These are phyloP conservation scores for Deroptyus accipitrinus DNA, from an alignment of 2,113 vertebrate genomes.

Conservation along the genomic window DNA sequence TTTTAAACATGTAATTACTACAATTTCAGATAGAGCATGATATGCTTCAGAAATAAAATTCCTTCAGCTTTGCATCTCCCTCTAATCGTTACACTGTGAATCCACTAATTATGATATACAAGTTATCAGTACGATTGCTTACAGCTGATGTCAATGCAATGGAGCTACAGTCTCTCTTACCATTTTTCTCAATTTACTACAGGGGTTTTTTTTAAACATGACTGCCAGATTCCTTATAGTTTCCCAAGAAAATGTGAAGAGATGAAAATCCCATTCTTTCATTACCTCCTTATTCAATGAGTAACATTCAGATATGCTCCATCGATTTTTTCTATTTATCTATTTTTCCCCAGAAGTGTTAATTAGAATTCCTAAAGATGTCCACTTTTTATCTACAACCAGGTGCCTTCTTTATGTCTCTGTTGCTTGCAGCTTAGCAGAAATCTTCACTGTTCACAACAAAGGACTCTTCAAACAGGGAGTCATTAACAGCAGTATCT, in stretches of 20 bases:
- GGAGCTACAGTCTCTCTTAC: not conserved
- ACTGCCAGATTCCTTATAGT: not conserved
- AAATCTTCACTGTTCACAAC: not conserved
- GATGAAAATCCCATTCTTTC: not conserved
- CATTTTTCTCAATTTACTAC: not conserved
- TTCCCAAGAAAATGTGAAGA: not conserved
- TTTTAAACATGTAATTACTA: not conserved
- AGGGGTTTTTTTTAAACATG: rapidly evolving
- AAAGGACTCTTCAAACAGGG: not conserved
- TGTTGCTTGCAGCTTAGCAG: not conserved
- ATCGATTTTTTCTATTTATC: not conserved
- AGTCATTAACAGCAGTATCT: not conserved
- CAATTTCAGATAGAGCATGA: not conserved
- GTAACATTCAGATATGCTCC: not conserved
- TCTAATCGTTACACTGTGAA: not conserved
- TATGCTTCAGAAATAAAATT: not conserved
- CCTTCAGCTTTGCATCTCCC: not conserved
- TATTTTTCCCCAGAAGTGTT: not conserved
- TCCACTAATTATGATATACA: not conserved
- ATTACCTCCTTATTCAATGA: not conserved
- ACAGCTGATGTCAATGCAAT: not conserved
- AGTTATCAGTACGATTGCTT: not conserved
- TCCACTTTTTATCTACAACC: not conserved
- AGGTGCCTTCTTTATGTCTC: not conserved
- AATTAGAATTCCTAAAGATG: not conserved